Base-by-base conservation (phyloP, 2,888 invertebrate genomes). In the Allacma fusca region DNA sequence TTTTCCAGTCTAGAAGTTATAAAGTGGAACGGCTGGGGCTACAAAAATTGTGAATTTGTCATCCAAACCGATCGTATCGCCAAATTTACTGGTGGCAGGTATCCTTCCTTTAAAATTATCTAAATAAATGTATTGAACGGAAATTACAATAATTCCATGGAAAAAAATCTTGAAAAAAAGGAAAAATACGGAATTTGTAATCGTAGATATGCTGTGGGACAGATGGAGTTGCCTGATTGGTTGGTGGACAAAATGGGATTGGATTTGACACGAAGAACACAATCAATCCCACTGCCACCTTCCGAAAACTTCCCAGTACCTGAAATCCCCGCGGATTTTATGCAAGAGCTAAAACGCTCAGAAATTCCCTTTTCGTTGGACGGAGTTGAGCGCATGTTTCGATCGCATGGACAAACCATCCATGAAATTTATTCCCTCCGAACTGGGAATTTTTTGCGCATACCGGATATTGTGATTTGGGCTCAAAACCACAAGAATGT, bases 21-120 rank as follows among this genome's bases (percentile, higher is more conserved):
- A 72, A 98, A 97, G 89, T 98, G 98, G 98, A 97, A 98, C 88
- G 99, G 99, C 24, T 99, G 99, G 99, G 99, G 99, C n/a, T 99
- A 98, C 89, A 94, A 93, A 82, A 98, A 98, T 87, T 95, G 97
- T 0, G 91, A 91, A 87, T 98, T 99, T 87, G 87, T 90, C 73
- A 86, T 93, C 59, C 7, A 69, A 16, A 88, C 91, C 77, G 89
- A 90, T 80, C 88, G 89, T 4, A 87, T 90, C n/a, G 90, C 94
- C 68, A 89, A 90, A 80, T 97, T 99, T 86, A 93, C 92, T 1
- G 98, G 98, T 68, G 89, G 92, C 85, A 92, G 95, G 95, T 95
- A 86, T 21, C 5, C 9, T 34, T 9, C 4, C 9, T 34, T 34
- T 34, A 9, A 9, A 9, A 34, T 34, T 34, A 7, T 7, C 4